Conservation (phyloP, 2,797 vertebrate genomes). For the Myripristis jacobus region DNA sequence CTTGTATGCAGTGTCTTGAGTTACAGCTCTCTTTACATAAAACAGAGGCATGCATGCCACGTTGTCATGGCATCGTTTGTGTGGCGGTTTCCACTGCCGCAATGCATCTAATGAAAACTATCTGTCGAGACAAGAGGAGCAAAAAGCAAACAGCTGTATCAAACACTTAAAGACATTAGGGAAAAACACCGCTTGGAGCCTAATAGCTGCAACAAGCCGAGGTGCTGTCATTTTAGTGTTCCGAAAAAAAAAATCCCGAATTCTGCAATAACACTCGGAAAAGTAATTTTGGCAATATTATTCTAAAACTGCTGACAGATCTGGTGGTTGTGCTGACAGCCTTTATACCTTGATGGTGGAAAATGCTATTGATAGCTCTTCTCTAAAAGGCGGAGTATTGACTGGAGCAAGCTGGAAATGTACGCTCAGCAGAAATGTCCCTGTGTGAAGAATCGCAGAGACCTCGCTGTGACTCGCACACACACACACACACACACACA, state of each 20-base stretch:
- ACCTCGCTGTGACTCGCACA: constrained; percentile 49
- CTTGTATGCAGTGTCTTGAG: constrained; percentile 2
- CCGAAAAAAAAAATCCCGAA: constrained; percentile 41
- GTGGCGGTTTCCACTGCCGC: constrained; percentile 25
- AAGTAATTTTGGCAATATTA: constrained; percentile 67
- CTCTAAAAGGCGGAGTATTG: constrained; percentile 70
- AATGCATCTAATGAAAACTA: constrained; percentile 65
- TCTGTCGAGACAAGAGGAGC: constrained; percentile 51
- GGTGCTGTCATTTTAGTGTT: constrained; percentile 52
- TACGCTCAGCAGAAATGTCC: constrained; percentile 79
- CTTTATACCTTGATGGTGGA: constrained; percentile 60
- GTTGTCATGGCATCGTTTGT: constrained; percentile 64
- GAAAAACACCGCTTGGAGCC: constrained; percentile 50
- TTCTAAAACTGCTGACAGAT: constrained; percentile 75
- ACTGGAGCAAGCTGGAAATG: constrained; percentile 72
- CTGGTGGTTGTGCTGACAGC: constrained; percentile 72
- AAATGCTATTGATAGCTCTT: constrained; percentile 78
- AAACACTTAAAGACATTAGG: constrained; percentile 32
- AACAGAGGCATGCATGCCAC: neutral
- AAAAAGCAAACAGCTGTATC: constrained; percentile 46
- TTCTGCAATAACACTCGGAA: constrained; percentile 60
- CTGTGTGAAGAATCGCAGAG: constrained; percentile 58
- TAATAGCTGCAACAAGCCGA: constrained; percentile 50
- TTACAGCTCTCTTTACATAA: constrained; percentile 14
- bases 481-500: constrained; percentile 10